phyloP scores from a whole-genome alignment of 2,113 vertebrate species.

The Hiodon tergisus region DNA sequence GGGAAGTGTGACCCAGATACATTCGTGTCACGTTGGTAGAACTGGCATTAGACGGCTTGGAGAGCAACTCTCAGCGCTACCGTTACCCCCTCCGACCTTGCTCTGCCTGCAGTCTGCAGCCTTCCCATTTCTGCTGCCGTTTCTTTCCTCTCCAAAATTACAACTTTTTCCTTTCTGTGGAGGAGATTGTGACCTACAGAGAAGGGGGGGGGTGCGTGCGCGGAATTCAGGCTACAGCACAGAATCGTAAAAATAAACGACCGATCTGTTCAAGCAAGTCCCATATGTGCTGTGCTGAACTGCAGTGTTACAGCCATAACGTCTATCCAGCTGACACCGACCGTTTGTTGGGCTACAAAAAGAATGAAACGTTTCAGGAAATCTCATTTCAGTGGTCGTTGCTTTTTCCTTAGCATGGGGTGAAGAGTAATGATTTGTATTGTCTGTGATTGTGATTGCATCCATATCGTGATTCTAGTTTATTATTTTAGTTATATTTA shows the following conservation, averaged over 20 bases:
- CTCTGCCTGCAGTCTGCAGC: slow-evolving; percentile 17
- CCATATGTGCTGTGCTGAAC: slow-evolving; percentile 42
- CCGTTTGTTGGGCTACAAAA: neutral
- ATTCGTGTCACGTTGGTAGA: slow-evolving; percentile 22
- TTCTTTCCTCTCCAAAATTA: slow-evolving; percentile 10
- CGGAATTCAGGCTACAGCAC: slow-evolving; percentile 17
- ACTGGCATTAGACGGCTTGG: neutral
- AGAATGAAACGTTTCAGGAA: neutral
- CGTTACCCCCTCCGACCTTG: neutral
- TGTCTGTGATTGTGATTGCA: too few species aligned
- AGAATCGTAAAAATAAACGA: slow-evolving; percentile 40
- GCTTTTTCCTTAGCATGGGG: too few species aligned
- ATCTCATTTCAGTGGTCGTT: too few species aligned
- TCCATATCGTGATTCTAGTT: too few species aligned
- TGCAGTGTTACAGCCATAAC: slow-evolving; percentile 28
- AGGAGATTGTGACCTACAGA: neutral
- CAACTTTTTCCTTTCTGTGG: slow-evolving; percentile 22
- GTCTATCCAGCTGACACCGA: slow-evolving; percentile 41
- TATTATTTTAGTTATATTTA: neutral
- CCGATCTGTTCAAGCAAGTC: slow-evolving; percentile 47
- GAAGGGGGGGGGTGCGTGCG: neutral
- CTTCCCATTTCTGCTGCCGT: too few species aligned
- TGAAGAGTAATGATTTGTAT: neutral
- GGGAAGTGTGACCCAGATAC: slow-evolving; percentile 20
- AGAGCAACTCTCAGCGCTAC: neutral